Evolutionary conservation across 2,797 vertebrate species (phyloP).

Genomic region (Melanotaenia trifasciata): DNA sequence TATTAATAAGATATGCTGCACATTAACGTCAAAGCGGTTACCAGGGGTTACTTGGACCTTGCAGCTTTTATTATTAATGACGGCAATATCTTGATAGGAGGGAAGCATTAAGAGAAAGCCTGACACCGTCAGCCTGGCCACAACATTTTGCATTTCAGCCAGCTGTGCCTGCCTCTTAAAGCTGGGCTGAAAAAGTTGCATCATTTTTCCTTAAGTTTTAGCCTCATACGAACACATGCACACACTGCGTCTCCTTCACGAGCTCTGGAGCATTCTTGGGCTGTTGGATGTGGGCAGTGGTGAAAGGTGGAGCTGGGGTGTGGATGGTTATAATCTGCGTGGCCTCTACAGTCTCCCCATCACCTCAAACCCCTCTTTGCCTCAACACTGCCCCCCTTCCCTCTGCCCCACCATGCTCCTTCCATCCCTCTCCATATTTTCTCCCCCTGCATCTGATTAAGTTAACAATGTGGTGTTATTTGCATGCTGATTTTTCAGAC

Average conservation of each 20-base stretch:
- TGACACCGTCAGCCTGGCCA: constrained; percentile 17
- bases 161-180: constrained; percentile 53
- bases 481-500: constrained; percentile 98
- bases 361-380: constrained; percentile 77
- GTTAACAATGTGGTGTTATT: constrained; percentile 99
- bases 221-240: constrained; percentile 17
- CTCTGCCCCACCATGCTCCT: constrained; percentile 84
- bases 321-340: constrained; percentile 85
- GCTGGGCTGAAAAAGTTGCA: constrained; percentile 47
- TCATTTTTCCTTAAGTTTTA: constrained; percentile 27
- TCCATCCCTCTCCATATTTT: constrained; percentile 87
- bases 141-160: constrained; percentile 29
- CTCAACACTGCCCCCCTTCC: constrained; percentile 69
- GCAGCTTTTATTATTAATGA: constrained; percentile 34
- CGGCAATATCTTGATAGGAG: constrained; percentile 56
- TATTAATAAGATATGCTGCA: constrained; percentile 19
- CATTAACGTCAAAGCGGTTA: constrained; percentile 19
- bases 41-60: constrained; percentile 18
- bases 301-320: constrained; percentile 52
- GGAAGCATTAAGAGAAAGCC: constrained; percentile 42
- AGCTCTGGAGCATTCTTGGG: constrained; percentile 76
- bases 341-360: constrained; percentile 81
- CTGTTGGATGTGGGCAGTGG: constrained; percentile 68
- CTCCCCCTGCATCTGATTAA: constrained; percentile 99
- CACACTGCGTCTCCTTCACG: constrained; percentile 45